These are phyloP conservation scores for Andrena trimmerana DNA, from an alignment of 2,888 invertebrate species.

Conservation along the genomic window DNA sequence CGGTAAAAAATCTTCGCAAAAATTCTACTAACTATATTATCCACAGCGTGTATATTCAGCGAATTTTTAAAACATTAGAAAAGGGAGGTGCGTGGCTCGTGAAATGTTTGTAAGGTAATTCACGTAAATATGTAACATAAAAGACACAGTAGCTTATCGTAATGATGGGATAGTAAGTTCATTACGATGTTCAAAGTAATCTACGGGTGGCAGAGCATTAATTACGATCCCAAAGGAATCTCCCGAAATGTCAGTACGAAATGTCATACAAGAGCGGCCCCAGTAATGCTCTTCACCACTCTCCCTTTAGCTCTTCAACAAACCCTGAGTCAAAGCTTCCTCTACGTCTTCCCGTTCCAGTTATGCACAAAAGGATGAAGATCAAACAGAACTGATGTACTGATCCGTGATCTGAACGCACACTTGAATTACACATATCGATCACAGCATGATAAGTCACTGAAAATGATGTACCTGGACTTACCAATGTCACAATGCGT, in stretches of 20 bases:
- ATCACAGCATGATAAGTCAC: neutral
- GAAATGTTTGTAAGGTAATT: slow-evolving; percentile 57
- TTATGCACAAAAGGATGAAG: slow-evolving; percentile 57
- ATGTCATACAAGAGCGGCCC: slow-evolving; percentile 71
- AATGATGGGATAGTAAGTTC: slow-evolving; percentile 72
- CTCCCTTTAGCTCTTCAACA: slow-evolving; percentile 50
- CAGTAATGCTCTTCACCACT: slow-evolving; percentile 43
- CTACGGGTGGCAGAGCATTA: slow-evolving; percentile 67
- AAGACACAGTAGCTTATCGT: slow-evolving; percentile 47
- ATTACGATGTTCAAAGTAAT: slow-evolving; percentile 71
- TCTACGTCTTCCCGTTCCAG: slow-evolving; percentile 47
- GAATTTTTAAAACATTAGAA: neutral
- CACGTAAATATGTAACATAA: slow-evolving; percentile 43
- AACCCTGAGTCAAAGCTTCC: slow-evolving; percentile 52
- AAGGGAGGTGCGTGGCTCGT: neutral
- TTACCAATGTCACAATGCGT: too few relatives aligned
- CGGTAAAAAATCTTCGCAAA: neutral
- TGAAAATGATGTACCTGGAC: too few relatives aligned
- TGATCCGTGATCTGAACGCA: slow-evolving; percentile 38
- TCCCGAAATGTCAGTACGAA: slow-evolving; percentile 75
- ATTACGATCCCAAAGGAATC: slow-evolving; percentile 62
- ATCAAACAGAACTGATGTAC: slow-evolving; percentile 56
- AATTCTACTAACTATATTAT: neutral
- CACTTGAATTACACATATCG: neutral
- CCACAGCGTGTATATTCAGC: neutral